Evolutionary conservation across 1,140 invertebrate genomes (phyloP).

Genomic region (Drosophila ananassae): DNA sequence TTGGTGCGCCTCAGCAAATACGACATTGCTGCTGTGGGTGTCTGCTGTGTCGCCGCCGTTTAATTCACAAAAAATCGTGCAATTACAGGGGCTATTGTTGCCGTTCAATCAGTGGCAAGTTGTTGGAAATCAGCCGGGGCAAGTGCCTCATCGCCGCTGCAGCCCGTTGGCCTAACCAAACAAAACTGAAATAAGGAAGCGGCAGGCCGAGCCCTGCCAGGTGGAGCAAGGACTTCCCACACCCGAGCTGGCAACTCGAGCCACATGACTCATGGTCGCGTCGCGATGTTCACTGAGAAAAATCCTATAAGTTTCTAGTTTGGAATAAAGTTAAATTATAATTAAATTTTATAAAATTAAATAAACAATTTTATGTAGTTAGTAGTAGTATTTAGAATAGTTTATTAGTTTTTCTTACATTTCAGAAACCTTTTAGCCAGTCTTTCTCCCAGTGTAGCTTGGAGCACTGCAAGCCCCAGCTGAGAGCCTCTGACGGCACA

Average conservation of each 20-base stretch:
- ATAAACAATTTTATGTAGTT: background rate
- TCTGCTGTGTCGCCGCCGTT: slow-evolving; percentile 19
- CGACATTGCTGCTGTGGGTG: slow-evolving; percentile 58
- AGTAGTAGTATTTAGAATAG: too few relatives aligned
- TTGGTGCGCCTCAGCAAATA: slow-evolving; percentile 81
- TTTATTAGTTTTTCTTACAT: background rate
- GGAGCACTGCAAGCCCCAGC: slow-evolving; percentile 51
- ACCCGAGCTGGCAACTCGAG: slow-evolving; percentile 14
- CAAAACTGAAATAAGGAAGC: slow-evolving; percentile 63
- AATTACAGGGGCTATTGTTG: slow-evolving; percentile 38
- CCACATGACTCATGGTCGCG: slow-evolving; percentile 62
- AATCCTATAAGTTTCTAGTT: background rate
- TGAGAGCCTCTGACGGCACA: slow-evolving; percentile 64
- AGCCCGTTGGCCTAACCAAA: slow-evolving; percentile 70
- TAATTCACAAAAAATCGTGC: slow-evolving; percentile 19
- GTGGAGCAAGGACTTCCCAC: slow-evolving; percentile 57
- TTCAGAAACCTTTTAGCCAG: background rate
- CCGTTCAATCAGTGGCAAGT: slow-evolving; percentile 7
- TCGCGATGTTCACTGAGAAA: slow-evolving; percentile 31
- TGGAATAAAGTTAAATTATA: too few relatives aligned
- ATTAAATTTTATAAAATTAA: too few relatives aligned
- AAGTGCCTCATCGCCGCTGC: slow-evolving; percentile 57
- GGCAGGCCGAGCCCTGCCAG: slow-evolving; percentile 39
- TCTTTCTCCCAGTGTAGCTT: slow-evolving; percentile 11
- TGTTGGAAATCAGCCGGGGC: slow-evolving; percentile 18